Percentiles rank a stretch among this genome's conserved stretches.
Evolutionary conservation across 1,140 invertebrate genomes (phyloP).

Genomic region (Panagrolaimus sp.): DNA sequence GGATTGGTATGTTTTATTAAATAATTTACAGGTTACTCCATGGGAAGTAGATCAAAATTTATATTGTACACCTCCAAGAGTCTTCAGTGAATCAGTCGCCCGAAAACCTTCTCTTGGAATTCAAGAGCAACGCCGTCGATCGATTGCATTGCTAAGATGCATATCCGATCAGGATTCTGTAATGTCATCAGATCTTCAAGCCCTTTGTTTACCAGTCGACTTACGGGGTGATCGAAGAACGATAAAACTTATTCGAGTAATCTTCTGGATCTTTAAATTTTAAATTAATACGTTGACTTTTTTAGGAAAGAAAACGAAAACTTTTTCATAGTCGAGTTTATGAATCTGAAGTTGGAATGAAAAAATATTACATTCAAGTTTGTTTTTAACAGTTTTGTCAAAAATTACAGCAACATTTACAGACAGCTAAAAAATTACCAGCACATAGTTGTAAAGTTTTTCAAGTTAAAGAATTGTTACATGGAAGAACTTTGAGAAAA

Average conservation of each 20-base stretch:
- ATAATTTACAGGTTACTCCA: conserved; percentile 21
- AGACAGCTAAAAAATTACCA: conserved; percentile 64
- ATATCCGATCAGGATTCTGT: conserved; percentile 51
- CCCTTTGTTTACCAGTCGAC: conserved; percentile 53
- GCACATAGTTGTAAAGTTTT: conserved; percentile 68
- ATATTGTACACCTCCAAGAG: conserved; percentile 49
- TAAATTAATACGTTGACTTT: neutral
- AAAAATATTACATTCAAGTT: conserved; percentile 67
- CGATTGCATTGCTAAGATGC: conserved; percentile 29
- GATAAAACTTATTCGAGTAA: conserved; percentile 57
- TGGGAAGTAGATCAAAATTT: conserved; percentile 52
- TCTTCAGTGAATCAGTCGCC: conserved; percentile 31
- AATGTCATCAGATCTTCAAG: conserved; percentile 54
- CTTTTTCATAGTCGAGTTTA: conserved; percentile 69
- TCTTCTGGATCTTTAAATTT: conserved; percentile 1
- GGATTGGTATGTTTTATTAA: conserved; percentile 62
- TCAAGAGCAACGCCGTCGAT: conserved; percentile 9
- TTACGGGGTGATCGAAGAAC: conserved; percentile 54
- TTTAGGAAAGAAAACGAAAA: conserved; percentile 69
- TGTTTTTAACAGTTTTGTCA: neutral
- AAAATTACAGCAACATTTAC: conserved; percentile 19
- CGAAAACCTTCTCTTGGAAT: conserved; percentile 12
- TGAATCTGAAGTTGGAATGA: conserved; percentile 67
- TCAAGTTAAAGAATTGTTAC: conserved; percentile 67
- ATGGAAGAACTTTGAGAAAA: conserved; percentile 67